A percentile compares a stretch with the other conserved stretches of the same genome.
phyloP scores from a whole-genome alignment of 2,888 invertebrate species.

The Oscheius sp. region DNA sequence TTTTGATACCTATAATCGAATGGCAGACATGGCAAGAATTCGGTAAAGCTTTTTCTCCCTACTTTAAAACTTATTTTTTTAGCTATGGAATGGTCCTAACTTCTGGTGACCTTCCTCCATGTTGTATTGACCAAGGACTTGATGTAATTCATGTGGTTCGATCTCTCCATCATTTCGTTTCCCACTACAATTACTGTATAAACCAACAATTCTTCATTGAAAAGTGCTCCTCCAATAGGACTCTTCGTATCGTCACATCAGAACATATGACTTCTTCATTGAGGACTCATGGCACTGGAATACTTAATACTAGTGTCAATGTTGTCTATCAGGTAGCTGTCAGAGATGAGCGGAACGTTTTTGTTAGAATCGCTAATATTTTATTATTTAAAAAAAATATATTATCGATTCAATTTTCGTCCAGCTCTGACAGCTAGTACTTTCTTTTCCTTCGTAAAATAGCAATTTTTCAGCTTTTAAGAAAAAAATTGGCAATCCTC shows the following conservation, averaged over 20 bases:
- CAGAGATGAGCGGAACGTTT: too few relatives aligned
- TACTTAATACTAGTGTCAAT: slow-evolving; percentile 70
- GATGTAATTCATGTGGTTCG: slow-evolving; percentile 96
- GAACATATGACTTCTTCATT: slow-evolving; percentile 95
- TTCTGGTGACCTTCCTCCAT: slow-evolving; percentile 93
- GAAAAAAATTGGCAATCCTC: slow-evolving; percentile 89
- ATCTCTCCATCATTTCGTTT: slow-evolving; percentile 92
- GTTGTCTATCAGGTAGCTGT: slow-evolving; percentile 80
- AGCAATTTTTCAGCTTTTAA: slow-evolving; percentile 73
- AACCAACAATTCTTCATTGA: slow-evolving; percentile 83
- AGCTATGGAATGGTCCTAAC: slow-evolving; percentile 72
- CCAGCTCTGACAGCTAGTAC: too few relatives aligned
- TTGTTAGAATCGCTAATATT: too few relatives aligned
- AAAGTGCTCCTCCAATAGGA: slow-evolving; percentile 87
- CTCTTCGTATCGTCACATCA: slow-evolving; percentile 92
- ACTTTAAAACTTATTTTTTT: not conserved
- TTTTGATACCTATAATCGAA: slow-evolving; percentile 95
- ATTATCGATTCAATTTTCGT: too few relatives aligned
- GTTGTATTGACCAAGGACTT: slow-evolving; percentile 93
- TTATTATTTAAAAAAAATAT: too few relatives aligned
- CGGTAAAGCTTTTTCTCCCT: slow-evolving; percentile 42
- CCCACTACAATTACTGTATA: slow-evolving; percentile 90
- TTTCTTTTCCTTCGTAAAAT: not conserved
- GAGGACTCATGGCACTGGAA: slow-evolving; percentile 47
- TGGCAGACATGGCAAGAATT: slow-evolving; percentile 86